Evolutionary conservation across 2,797 vertebrate genomes (phyloP).

Genomic region (Takifugu ocellatus): DNA sequence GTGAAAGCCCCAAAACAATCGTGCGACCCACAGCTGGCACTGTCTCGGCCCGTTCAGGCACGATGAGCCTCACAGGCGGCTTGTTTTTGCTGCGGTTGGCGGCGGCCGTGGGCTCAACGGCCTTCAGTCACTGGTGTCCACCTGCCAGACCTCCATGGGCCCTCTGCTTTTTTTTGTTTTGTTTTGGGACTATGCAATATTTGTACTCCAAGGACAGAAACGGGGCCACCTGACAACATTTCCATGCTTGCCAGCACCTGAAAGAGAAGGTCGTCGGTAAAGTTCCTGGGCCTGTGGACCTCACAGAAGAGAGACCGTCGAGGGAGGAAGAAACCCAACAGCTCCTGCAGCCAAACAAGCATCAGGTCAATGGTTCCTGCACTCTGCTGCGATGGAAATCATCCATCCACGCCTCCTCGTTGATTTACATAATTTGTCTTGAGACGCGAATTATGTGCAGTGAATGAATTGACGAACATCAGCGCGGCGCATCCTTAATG

Average conservation of each 20-base stretch:
- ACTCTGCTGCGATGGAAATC: too few relatives aligned
- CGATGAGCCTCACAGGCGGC: constrained; percentile 30
- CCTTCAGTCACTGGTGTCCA: constrained; percentile 49
- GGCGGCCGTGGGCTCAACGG: constrained; percentile 38
- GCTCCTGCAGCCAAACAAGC: too few relatives aligned
- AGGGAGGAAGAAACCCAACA: too few relatives aligned
- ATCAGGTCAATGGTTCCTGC: too few relatives aligned
- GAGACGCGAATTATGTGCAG: neutral
- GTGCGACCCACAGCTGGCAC: constrained; percentile 58
- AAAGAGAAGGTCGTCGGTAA: too few relatives aligned
- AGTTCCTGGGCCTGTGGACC: too few relatives aligned
- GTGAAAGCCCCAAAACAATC: constrained; percentile 56
- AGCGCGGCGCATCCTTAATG: constrained; percentile 17
- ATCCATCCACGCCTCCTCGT: too few relatives aligned
- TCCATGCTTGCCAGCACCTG: too few relatives aligned
- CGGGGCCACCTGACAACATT: constrained; percentile 40
- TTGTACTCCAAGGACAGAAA: constrained; percentile 44
- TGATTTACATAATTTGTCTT: too few relatives aligned
- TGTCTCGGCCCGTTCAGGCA: constrained; percentile 20
- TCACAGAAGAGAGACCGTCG: too few relatives aligned
- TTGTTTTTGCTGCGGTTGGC: constrained; percentile 48
- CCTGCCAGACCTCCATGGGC: constrained; percentile 37
- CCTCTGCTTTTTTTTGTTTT: constrained; percentile 21
- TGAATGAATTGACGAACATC: constrained; percentile 16
- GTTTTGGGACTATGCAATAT: constrained; percentile 32